Evolutionary conservation across 2,797 vertebrate species (phyloP), one percentile per base, ranked within the genome.

Genomic region (Sandelia bainsii): DNA sequence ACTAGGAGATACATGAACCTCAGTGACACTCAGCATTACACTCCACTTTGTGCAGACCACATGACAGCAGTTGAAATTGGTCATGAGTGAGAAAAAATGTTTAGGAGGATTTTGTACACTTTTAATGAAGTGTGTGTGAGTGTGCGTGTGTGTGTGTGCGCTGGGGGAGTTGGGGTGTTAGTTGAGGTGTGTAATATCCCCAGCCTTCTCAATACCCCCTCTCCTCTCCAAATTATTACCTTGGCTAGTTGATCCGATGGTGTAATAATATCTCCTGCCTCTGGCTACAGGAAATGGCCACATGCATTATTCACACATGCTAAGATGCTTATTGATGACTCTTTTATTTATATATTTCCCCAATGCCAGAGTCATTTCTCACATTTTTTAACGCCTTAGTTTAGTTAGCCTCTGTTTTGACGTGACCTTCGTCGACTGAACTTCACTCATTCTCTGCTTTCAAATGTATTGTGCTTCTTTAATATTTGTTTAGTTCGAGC

Each of bases 271-370:
- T 89, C 85, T 83, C 65, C 69, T 71, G 89, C 93, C 91, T 77
- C 88, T 73, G 87, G 93, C 92, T 87, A 87, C 79, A 84, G 88
- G 87, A 91, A 94, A 94, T 92, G 88, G 84, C 85, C 85, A 63
- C 87, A 93, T 94, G 83, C 87, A 94, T 94, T 92, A 95, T 95
- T 95, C 90, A 94, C 83, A 89, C 72, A 79, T 81, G 83, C 88
- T 93, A 91, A 87, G 88, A 91, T 92, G 87, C 79, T 93, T 93
- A 93, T 94, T 94, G 93, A 95, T 93, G 91, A 90, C 74, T 89
- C 61, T 62, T 91, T 93, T 85, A 90, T 93, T 90, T 89, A 88
- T 91, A 85, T 88, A 91, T 91, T 92, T 90, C 71, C 78, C 53
- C 62, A 62, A 81, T 37, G 12, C 51, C 86, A 27, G 50, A 77